phyloP scores from a whole-genome alignment of 2,113 vertebrate species.

The Pithys albifrons region DNA sequence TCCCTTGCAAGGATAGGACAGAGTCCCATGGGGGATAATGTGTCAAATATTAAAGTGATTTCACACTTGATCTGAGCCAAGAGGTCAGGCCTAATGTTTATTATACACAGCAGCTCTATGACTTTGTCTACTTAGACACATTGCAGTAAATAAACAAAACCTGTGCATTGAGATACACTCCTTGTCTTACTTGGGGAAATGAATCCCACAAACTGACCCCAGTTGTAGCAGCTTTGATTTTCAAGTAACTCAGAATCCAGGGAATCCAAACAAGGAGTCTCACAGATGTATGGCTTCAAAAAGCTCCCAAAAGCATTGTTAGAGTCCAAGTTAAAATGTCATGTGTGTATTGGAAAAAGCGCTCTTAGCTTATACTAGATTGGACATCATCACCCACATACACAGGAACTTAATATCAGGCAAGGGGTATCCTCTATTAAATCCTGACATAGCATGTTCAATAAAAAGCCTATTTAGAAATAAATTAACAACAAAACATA shows the following conservation, averaged over 20 bases:
- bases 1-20: neutral
- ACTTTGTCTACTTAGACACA: neutral
- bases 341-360: neutral
- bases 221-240: slow-evolving; percentile 24
- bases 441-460: slow-evolving; percentile 48
- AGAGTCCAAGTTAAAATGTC: neutral
- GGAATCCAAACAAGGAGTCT: neutral
- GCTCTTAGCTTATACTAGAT: neutral
- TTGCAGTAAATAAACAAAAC: neutral
- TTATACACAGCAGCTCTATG: neutral
- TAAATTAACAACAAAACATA: slow-evolving; percentile 67
- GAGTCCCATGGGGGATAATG: neutral
- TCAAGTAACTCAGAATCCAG: neutral
- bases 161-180: fast-evolving
- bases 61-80: slow-evolving; percentile 10
- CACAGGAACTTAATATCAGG: neutral
- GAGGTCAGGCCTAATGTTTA: slow-evolving; percentile 15
- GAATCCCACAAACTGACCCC: slow-evolving; percentile 21
- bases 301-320: neutral
- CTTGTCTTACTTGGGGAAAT: neutral
- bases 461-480: slow-evolving; percentile 69
- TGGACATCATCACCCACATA: neutral
- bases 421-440: slow-evolving; percentile 36
- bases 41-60: slow-evolving; percentile 29
- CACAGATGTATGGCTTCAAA: slow-evolving; percentile 5